Evolutionary conservation across 2,113 vertebrate species (phyloP), one percentile per base, ranked within the genome.

Genomic region (Xenopus borealis): DNA sequence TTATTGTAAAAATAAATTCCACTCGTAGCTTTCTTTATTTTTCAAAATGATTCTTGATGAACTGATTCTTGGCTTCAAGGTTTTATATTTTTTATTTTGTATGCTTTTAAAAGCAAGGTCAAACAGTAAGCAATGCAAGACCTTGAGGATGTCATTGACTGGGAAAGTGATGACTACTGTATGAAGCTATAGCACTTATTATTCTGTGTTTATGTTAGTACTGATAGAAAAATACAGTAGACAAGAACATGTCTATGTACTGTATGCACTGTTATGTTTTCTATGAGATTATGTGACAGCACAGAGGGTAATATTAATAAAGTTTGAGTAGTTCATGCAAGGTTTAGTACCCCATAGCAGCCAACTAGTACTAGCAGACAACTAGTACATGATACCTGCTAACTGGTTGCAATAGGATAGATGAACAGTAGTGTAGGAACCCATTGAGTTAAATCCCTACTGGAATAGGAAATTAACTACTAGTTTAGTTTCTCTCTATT

Each of bases 111-210:
- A 88, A 87, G 80, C 89, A 95, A 94, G 94, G 93, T 96, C 92
- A 94, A 85, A 81, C 63, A 58, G 86, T 81, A 88, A 85, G 89
- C 91, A 92, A 88, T 80, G 85, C 78, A 88, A 81, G 88, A 91
- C 94, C 95, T 95, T 95, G 93, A 92, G 90, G 83, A 81, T 86
- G 93, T 93, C 92, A 92, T 93, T 93, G 92, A 89, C 90, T 91
- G 85, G 89, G 91, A 91, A 94, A 93, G 85, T 89, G 91, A 91
- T 92, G 88, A 91, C 90, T 93, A 83, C 58, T 20, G 58, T 84
- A 79, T 92, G 87, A 86, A 86, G 82, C 87, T 86, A 72, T 75
- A 81, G 81, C 78, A 85, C 90, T 92, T 90, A 84, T 91, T 93
- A 93, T 92, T 95, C 93, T 88, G 55, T 80, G 62, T 81, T 46